Percentiles rank a stretch among this genome's conserved stretches.
phyloP scores from a whole-genome alignment of 2,888 invertebrate genomes.

The Cerceris rybyensis region DNA sequence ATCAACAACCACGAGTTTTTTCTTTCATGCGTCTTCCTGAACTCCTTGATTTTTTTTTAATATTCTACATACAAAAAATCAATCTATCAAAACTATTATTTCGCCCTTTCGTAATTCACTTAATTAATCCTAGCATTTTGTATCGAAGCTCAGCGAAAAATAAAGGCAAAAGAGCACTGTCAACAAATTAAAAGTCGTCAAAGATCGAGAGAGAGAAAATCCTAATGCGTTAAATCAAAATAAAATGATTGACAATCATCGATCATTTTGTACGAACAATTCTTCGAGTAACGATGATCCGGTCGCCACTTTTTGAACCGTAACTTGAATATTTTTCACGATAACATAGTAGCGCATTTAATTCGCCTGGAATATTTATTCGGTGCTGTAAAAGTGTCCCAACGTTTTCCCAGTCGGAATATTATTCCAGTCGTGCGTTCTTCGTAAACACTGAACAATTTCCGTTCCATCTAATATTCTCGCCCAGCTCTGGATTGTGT shows the following conservation, averaged over 20 bases:
- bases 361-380: constrained; percentile 53
- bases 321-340: constrained; percentile 21
- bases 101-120: constrained; percentile 21
- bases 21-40: too few relatives aligned
- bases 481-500: constrained; percentile 23
- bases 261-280: background rate
- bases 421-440: constrained; percentile 52
- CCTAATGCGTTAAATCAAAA: constrained; percentile 11
- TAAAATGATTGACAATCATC: constrained; percentile 24
- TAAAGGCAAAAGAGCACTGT: background rate
- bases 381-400: constrained; percentile 45
- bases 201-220: background rate
- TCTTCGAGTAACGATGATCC: constrained; percentile 41
- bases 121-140: constrained; percentile 7
- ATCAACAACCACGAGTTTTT: too few relatives aligned
- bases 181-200: background rate
- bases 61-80: too few relatives aligned
- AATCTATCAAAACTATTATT: background rate
- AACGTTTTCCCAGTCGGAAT: constrained; percentile 50
- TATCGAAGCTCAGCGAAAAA: background rate
- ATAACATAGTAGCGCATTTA: constrained; percentile 52
- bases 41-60: too few relatives aligned
- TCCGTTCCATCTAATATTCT: constrained; percentile 47
- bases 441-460: constrained; percentile 56
- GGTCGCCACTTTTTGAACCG: background rate